These are phyloP conservation scores for Cydia strobilella DNA, from an alignment of 1,140 invertebrate species.

Conservation along the genomic window DNA sequence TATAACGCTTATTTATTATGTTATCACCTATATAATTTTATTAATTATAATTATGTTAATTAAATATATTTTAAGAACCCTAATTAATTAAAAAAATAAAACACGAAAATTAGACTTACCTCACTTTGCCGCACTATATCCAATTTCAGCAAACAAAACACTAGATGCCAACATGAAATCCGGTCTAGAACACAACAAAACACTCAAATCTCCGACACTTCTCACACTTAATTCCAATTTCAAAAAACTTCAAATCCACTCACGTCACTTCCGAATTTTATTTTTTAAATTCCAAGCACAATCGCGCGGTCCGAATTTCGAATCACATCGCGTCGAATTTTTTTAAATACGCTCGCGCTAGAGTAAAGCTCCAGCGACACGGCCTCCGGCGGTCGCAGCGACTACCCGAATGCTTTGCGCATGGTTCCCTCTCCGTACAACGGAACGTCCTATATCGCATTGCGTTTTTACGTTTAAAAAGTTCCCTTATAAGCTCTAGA, in stretches of 20 bases:
- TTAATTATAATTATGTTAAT: too few relatives aligned
- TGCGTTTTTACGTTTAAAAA: constrained; percentile 62
- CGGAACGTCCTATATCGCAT: constrained; percentile 70
- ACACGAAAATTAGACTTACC: constrained; percentile 5
- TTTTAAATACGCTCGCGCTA: constrained; percentile 16
- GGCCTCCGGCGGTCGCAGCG: constrained; percentile 30
- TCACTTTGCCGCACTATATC: constrained; percentile 6
- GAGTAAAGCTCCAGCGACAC: background rate
- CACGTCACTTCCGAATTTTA: constrained; percentile 4
- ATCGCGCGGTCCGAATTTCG: background rate
- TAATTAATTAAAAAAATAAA: background rate
- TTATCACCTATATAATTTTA: too few relatives aligned
- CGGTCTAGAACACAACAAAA: constrained; percentile 15
- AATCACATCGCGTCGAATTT: constrained; percentile 26
- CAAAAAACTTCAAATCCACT: constrained; percentile 20
- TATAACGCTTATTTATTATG: too few relatives aligned
- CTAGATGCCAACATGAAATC: constrained; percentile 24
- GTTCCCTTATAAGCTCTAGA: constrained; percentile 41
- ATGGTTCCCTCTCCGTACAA: constrained; percentile 48
- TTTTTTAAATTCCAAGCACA: background rate
- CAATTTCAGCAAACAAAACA: constrained; percentile 24
- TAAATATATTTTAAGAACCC: background rate
- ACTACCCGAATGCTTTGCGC: constrained; percentile 68
- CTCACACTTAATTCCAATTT: constrained; percentile 30
- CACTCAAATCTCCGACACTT: constrained; percentile 19